Percentiles rank a stretch among this genome's conserved stretches.
These are phyloP conservation scores for Balaeniceps rex DNA, from an alignment of 2,113 vertebrate genomes.

Conservation along the genomic window DNA sequence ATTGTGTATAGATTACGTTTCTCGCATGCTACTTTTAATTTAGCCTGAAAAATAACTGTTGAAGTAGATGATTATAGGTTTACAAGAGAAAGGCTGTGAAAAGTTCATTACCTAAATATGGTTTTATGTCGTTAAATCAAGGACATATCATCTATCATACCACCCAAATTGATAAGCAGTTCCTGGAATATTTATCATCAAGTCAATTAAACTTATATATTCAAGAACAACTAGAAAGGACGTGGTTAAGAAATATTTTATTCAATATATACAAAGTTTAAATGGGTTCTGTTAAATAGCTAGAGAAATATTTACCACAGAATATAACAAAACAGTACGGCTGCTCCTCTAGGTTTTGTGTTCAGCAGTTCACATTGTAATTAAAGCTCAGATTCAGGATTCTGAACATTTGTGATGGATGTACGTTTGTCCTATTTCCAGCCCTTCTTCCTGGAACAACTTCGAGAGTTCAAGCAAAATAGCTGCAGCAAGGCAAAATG, in stretches of 20 bases:
- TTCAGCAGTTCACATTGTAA: not conserved
- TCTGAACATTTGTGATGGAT: not conserved
- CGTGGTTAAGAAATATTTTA: not conserved
- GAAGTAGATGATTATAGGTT: not conserved
- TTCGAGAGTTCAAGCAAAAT: not conserved
- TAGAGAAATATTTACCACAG: not conserved
- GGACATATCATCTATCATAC: not conserved
- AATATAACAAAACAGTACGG: not conserved
- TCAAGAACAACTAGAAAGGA: not conserved
- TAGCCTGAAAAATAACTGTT: not conserved
- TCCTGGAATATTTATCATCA: not conserved
- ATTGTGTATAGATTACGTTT: not conserved
- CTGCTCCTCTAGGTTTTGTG: not conserved
- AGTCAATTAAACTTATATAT: not conserved
- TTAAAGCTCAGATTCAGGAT: not conserved
- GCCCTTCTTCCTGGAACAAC: not conserved
- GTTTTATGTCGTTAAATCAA: not conserved
- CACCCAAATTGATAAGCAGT: not conserved
- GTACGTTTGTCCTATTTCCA: constrained; percentile 1
- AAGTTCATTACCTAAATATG: not conserved
- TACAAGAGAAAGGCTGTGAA: not conserved
- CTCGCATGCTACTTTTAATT: not conserved
- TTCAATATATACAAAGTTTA: not conserved
- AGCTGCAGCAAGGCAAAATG: constrained; percentile 42
- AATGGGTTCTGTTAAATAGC: not conserved